Base-by-base conservation (phyloP, 2,797 vertebrate genomes). In the Hafferia zeledoni region DNA sequence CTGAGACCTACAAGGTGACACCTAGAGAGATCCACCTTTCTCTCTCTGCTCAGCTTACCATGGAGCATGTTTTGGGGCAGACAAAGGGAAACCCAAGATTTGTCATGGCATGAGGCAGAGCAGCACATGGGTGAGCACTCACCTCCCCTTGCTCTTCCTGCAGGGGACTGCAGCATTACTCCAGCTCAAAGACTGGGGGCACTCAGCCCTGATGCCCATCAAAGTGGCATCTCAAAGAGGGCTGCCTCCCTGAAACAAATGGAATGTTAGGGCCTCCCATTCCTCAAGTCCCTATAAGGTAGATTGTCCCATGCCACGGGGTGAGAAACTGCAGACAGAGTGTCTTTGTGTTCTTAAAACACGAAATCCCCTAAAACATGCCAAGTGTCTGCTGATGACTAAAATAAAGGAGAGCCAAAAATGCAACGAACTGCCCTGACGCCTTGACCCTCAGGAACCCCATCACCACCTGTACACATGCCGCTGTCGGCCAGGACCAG, bases 101-200 rank as follows among this genome's bases (percentile, higher is more conserved):
- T 70, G 27, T 39, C 68, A 28, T 1, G 2, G 72, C 5, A 2
- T 8, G 25, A 35, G 39, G 31, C 52, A 83, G n/a, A 74, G 74
- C 13, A 53, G 53, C 46, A 53, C 64, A 4, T 0, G 2, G 37
- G 12, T 0, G 1, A 70, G 53, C 11, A 49, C 19, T 20, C 27
- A 7, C 11, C 31, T 63, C 11, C 13, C 64, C 27, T 55, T 15
- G 41, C 35, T 49, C 18, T 46, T 46, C 37, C 49, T 71, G 60
- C 22, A 0, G 0, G 31, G 46, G 19, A 11, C 30, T 2, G 4
- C 27, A 20, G 50, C 50, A 4, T 2, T 2, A 2, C 41, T 25
- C 39, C 61, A 22, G 47, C 27, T 79, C 30, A 18, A 55, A 63
- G 49, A 22, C 17, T 1, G 1, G 11, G 15, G 8, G 4, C 5